Evolutionary conservation across 1,140 invertebrate genomes (phyloP).

Genomic region (Drosophila bipectinata): DNA sequence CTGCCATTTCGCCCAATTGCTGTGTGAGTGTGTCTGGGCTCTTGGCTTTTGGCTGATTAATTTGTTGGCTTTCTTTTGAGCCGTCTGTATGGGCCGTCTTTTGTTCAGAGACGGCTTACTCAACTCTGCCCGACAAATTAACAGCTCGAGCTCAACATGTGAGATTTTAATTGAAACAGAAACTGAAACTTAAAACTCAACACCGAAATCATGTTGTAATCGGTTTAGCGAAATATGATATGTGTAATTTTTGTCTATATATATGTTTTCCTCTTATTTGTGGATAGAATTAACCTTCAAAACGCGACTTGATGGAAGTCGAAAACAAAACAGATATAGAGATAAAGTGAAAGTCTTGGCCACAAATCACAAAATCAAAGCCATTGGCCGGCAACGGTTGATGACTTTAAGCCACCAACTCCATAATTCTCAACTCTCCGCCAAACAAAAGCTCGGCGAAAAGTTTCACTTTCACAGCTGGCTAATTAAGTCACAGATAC

Average conservation of each 20-base stretch:
- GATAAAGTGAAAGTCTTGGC: slow-evolving; percentile 69
- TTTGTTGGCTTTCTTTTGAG: slow-evolving; percentile 39
- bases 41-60: slow-evolving; percentile 29
- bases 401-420: slow-evolving; percentile 33
- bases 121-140: slow-evolving; percentile 31
- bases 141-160: slow-evolving; percentile 13
- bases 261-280: background rate
- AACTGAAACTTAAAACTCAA: background rate
- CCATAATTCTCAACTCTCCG: slow-evolving; percentile 43
- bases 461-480: slow-evolving; percentile 63
- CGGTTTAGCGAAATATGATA: slow-evolving; percentile 1
- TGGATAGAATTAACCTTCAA: slow-evolving; percentile 31
- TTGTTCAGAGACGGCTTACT: slow-evolving; percentile 19
- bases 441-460: slow-evolving; percentile 30
- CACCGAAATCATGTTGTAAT: slow-evolving; percentile 17
- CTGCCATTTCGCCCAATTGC: background rate
- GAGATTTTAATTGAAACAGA: slow-evolving; percentile 6
- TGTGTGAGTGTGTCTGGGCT: slow-evolving; percentile 2
- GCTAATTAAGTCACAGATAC: slow-evolving; percentile 49
- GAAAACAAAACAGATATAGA: slow-evolving; percentile 8
- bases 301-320: slow-evolving; percentile 6
- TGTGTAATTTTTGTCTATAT: slow-evolving; percentile 7
- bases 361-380: slow-evolving; percentile 62
- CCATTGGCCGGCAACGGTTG: slow-evolving; percentile 30
- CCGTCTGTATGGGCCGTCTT: background rate